These are phyloP conservation scores for Platysternon megacephalum DNA, from an alignment of 2,113 vertebrate genomes.

Conservation along the genomic window DNA sequence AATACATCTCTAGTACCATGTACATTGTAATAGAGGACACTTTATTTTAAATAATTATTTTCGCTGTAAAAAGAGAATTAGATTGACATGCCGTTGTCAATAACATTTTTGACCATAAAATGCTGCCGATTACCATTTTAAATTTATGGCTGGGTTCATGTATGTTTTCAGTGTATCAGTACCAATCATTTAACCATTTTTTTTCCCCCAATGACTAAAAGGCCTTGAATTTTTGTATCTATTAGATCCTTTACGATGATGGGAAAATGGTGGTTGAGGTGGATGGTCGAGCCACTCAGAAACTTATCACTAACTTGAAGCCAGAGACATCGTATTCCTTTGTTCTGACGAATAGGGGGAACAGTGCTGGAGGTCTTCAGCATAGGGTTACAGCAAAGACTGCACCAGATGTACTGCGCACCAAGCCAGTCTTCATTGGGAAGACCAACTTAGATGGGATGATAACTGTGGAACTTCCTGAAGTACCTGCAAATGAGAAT, in stretches of 20 bases:
- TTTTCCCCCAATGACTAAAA: background rate
- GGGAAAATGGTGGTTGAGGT: conserved; percentile 97
- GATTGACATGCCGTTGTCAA: background rate
- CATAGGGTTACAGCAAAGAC: conserved; percentile 96
- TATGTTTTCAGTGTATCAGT: background rate
- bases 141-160: background rate
- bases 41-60: background rate
- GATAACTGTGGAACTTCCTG: conserved; percentile 93
- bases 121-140: background rate
- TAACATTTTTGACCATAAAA: background rate
- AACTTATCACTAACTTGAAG: conserved; percentile 95
- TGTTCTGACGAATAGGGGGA: conserved; percentile 95
- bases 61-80: background rate
- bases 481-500: conserved; percentile 91
- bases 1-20: background rate
- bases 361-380: conserved; percentile 96
- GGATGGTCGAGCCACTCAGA: conserved; percentile 94
- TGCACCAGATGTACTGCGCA: conserved; percentile 92
- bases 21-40: background rate
- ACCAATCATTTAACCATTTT: background rate
- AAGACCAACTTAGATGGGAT: conserved; percentile 96
- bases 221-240: background rate
- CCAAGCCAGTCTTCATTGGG: conserved; percentile 92
- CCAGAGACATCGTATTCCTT: conserved; percentile 98
- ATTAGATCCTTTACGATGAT: conserved; percentile 97